These are phyloP conservation scores for Drosophila macrothrix DNA, from an alignment of 2,888 invertebrate species.

Conservation along the genomic window DNA sequence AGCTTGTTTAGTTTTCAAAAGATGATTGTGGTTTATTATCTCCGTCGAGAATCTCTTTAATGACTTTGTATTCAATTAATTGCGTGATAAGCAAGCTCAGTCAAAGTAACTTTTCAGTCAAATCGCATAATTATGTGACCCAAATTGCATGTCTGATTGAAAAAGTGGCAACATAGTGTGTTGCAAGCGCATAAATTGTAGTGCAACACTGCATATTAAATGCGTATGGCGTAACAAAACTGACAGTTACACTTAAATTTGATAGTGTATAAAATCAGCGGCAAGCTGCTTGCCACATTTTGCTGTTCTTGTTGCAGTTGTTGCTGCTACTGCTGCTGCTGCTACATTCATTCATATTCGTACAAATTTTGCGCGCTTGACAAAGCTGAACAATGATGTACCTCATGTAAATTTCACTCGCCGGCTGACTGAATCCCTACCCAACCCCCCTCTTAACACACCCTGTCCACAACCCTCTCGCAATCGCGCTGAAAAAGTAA, in stretches of 20 bases:
- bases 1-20: background rate
- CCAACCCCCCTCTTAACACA: background rate
- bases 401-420: conserved; percentile 80
- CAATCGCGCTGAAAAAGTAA: conserved; percentile 17
- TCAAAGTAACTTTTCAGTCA: conserved; percentile 7
- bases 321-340: conserved; percentile 37
- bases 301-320: conserved; percentile 31
- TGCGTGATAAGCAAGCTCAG: conserved; percentile 9
- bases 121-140: conserved; percentile 22
- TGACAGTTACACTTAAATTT: conserved; percentile 27
- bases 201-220: conserved; percentile 22
- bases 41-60: background rate
- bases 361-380: conserved; percentile 82
- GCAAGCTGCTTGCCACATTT: conserved; percentile 9
- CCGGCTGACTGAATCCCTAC: conserved; percentile 65
- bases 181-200: conserved; percentile 29
- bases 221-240: conserved; percentile 9
- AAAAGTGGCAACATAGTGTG: conserved; percentile 11
- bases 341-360: conserved; percentile 80
- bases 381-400: conserved; percentile 81
- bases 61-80: background rate
- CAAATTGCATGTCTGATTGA: conserved; percentile 9
- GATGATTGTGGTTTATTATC: background rate
- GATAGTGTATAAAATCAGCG: conserved; percentile 46
- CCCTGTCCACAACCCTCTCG: background rate